Conservation (phyloP, 2,113 vertebrate genomes). For the Nothobranchius furzeri region DNA sequence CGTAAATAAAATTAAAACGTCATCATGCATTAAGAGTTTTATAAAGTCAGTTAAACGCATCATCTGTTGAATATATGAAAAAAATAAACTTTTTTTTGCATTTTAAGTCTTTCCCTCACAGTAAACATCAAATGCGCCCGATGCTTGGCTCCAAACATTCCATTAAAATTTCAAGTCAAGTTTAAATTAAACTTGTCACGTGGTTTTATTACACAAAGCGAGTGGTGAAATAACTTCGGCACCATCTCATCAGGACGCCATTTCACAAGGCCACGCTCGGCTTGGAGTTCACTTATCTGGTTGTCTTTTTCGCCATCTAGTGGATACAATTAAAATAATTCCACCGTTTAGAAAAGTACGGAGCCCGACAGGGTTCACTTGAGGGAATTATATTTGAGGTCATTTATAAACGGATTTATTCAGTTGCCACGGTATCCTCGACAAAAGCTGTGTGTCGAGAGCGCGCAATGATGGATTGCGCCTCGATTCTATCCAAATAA, state of each 20-base stretch:
- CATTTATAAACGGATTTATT: too few relatives aligned
- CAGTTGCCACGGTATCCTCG: too few relatives aligned
- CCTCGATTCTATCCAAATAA: too few relatives aligned
- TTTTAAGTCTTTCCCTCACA: too few relatives aligned
- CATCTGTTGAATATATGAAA: conserved; percentile 21
- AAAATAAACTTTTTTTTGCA: background rate
- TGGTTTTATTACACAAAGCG: conserved; percentile 19
- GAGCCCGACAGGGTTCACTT: too few relatives aligned
- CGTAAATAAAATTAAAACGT: background rate
- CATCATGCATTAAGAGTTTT: background rate
- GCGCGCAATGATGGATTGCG: too few relatives aligned
- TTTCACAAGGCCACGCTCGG: conserved; percentile 58
- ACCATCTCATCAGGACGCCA: conserved; percentile 73
- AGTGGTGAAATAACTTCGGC: conserved; percentile 55
- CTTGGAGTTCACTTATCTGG: conserved; percentile 2
- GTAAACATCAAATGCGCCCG: background rate
- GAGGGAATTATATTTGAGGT: too few relatives aligned
- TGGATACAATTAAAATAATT: conserved; percentile 20
- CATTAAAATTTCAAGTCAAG: background rate
- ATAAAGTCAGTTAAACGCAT: background rate
- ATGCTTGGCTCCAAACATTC: background rate
- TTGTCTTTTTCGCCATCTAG: conserved; percentile 67
- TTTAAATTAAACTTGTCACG: background rate
- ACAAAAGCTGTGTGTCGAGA: too few relatives aligned
- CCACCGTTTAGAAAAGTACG: too few relatives aligned